phyloP scores from a whole-genome alignment of 2,888 invertebrate genomes.

The Drosophila neotestacea region DNA sequence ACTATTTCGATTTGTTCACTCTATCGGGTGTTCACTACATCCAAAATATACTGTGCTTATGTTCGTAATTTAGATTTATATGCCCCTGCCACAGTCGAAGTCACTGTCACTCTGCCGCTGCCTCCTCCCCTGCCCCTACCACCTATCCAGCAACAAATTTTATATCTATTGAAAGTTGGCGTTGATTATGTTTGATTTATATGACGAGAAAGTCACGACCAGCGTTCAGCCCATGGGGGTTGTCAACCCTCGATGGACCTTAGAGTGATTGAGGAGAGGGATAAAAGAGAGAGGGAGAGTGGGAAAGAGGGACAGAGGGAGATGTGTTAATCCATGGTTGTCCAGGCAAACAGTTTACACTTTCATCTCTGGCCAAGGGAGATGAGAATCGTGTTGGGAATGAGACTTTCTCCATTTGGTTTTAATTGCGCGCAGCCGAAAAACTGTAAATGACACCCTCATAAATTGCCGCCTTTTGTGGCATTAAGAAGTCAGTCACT shows the following conservation, averaged over 20 bases:
- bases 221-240: conserved; percentile 45
- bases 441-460: conserved; percentile 70
- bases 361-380: conserved; percentile 42
- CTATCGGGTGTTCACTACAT: no score
- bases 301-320: background rate
- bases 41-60: conserved; percentile 11
- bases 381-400: conserved; percentile 7
- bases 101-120: background rate
- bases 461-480: conserved; percentile 61
- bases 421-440: conserved; percentile 67
- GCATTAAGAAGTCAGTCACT: conserved; percentile 25
- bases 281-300: background rate
- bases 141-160: conserved; percentile 33
- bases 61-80: conserved; percentile 76
- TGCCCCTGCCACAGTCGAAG: conserved; percentile 27
- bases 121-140: conserved; percentile 10
- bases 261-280: conserved; percentile 3
- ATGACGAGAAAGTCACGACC: conserved; percentile 61
- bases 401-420: conserved; percentile 25
- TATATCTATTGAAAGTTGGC: conserved; percentile 61
- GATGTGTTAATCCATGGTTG: conserved; percentile 57
- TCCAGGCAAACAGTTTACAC: conserved; percentile 33
- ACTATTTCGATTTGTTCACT: no score
- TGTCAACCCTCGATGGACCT: conserved; percentile 18
- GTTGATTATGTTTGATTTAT: conserved; percentile 81